These are phyloP conservation scores for Netelia fuscicornis DNA, from an alignment of 2,888 invertebrate genomes.

Conservation along the genomic window DNA sequence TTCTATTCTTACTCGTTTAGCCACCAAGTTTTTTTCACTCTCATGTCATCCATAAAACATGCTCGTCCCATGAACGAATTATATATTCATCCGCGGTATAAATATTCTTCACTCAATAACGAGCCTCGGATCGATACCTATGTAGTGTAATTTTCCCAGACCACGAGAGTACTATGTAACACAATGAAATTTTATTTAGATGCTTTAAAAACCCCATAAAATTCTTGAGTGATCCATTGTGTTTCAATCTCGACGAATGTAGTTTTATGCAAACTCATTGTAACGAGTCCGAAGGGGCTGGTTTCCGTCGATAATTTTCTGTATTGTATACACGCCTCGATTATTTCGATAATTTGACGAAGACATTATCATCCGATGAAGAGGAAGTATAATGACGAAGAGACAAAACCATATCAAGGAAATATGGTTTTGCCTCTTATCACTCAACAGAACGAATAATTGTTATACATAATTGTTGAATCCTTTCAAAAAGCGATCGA, in stretches of 20 bases:
- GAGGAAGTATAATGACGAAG: not conserved
- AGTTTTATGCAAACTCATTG: not conserved
- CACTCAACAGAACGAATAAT: not conserved
- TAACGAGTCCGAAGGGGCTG: not conserved
- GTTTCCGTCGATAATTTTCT: not conserved
- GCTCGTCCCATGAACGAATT: too few relatives aligned
- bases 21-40: too few relatives aligned
- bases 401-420: not conserved
- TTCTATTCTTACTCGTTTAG: too few relatives aligned
- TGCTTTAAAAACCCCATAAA: not conserved
- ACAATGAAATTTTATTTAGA: too few relatives aligned
- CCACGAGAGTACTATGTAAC: too few relatives aligned
- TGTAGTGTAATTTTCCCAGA: too few relatives aligned
- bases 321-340: not conserved
- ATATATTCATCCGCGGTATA: too few relatives aligned
- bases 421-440: too few relatives aligned
- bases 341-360: not conserved
- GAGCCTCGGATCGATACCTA: too few relatives aligned
- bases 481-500: not conserved
- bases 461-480: not conserved
- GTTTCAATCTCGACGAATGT: not conserved
- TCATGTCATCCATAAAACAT: too few relatives aligned
- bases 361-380: not conserved
- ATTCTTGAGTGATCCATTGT: not conserved
- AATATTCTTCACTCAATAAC: too few relatives aligned